Evolutionary conservation across 2,113 vertebrate genomes (phyloP), one percentile per base, ranked within the genome.

Genomic region (Alces alces): DNA sequence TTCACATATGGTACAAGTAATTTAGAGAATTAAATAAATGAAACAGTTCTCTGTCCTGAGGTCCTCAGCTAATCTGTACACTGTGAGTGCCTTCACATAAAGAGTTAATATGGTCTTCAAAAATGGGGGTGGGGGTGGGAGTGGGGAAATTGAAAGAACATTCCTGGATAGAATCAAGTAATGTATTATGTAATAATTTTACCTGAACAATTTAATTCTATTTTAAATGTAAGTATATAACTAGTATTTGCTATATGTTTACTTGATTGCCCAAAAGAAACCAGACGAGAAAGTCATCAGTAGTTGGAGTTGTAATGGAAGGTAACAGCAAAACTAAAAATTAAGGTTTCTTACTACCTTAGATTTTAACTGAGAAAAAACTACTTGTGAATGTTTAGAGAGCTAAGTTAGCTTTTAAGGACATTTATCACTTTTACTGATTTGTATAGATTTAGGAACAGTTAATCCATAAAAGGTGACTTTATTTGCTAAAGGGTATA

Each of bases 291-390:
- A 95, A 93, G 45, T 86, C 36, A 21, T 43, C 66, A 57, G 19
- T 87, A 85, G 28, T 78, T 64, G 11, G 14, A 95, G 57, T 88
- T 96, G 6, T 55, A 58, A 12, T 88, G 43, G 17, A 89, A 76
- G 76, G 1, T 93, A 89, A 52, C 73, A 85, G 14, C 8, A 92
- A 88, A 97, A 93, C 28, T 89, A 57, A 95, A 95, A 89, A 54
- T 28, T 70, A 78, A 39, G 25, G 27, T 89, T 97, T 96, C 33
- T 58, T 95, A 39, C 30, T 84, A 25, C 87, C 27, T 92, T 96
- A 93, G 45, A 79, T 95, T 89, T 96, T 93, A 94, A 93, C 28
- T 39, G 25, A 96, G 79, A 60, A 33, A 88, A 95, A 95, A 45
- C 58, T 57, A 82, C 28, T 88, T 84, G 57, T 39, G n/a, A 94